A percentile compares a stretch with the other conserved stretches of the same genome.
These are phyloP conservation scores for Pionites leucogaster DNA, from an alignment of 2,113 vertebrate genomes.

Conservation along the genomic window DNA sequence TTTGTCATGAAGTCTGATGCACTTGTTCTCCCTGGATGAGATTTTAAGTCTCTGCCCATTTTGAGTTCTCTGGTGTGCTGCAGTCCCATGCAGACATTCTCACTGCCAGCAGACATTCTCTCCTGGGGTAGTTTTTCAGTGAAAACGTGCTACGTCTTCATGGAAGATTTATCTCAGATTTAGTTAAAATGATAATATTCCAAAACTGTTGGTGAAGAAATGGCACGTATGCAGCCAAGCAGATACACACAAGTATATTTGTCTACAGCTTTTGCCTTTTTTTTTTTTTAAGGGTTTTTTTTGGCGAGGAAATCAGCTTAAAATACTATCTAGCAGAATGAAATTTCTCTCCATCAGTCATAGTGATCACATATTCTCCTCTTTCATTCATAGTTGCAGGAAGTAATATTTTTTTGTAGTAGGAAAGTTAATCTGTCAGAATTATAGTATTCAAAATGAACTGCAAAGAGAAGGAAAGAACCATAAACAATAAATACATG, in stretches of 20 bases:
- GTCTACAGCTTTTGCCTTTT: neutral
- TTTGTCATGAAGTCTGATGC: neutral
- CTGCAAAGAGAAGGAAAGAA: constrained; percentile 12
- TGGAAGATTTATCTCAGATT: neutral
- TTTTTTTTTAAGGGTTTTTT: neutral
- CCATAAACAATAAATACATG: constrained; percentile 24
- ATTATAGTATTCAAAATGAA: constrained; percentile 26
- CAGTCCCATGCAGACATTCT: neutral
- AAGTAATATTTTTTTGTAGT: constrained; percentile 28
- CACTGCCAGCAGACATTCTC: neutral
- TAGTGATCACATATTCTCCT: neutral
- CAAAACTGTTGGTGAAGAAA: neutral
- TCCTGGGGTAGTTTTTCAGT: neutral
- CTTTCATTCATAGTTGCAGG: constrained; percentile 55
- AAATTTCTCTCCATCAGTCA: constrained; percentile 14
- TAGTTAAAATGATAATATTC: neutral
- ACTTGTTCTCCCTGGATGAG: neutral
- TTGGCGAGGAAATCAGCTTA: neutral
- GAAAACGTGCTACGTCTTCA: neutral
- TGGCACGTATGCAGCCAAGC: neutral
- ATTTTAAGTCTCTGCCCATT: neutral
- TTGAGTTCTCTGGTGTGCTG: neutral
- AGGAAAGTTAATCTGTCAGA: constrained; percentile 37
- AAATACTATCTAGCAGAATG: neutral
- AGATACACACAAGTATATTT: neutral